Percentiles rank a stretch among this genome's conserved stretches.
Evolutionary conservation across 2,113 vertebrate species (phyloP).

Genomic region (Felis chaus): DNA sequence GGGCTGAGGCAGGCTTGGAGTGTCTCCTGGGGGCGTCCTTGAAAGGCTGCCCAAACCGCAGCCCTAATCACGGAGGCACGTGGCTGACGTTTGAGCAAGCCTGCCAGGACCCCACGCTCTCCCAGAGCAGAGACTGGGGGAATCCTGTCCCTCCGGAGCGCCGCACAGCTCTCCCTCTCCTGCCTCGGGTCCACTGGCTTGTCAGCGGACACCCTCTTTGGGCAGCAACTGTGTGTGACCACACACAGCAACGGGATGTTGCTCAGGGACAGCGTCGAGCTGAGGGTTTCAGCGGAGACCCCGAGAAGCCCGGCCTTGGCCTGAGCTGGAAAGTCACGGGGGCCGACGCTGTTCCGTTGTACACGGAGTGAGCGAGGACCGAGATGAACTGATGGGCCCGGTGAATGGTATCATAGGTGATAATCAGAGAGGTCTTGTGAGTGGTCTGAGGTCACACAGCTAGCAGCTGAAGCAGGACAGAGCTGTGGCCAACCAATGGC

Average conservation of each 20-base stretch:
- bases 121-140: neutral
- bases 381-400: accelerated
- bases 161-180: neutral
- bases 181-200: accelerated
- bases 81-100: constrained; percentile 76
- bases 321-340: neutral
- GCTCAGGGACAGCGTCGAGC: accelerated
- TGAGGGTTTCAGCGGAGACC: accelerated
- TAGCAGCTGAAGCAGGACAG: neutral
- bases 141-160: constrained; percentile 1
- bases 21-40: constrained; percentile 77
- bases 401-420: neutral
- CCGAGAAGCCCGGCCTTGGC: too few relatives aligned
- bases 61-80: constrained; percentile 75
- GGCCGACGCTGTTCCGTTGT: accelerated
- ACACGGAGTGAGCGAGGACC: accelerated
- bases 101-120: neutral
- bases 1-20: constrained; percentile 71
- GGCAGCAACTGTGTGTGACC: neutral
- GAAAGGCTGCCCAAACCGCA: constrained; percentile 83
- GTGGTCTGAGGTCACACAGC: neutral
- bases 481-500: accelerated
- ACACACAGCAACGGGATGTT: neutral
- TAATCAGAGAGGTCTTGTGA: neutral
- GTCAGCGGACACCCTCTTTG: neutral